These are phyloP conservation scores for Dendrolimus punctatus DNA, from an alignment of 1,140 invertebrate species.

Conservation along the genomic window DNA sequence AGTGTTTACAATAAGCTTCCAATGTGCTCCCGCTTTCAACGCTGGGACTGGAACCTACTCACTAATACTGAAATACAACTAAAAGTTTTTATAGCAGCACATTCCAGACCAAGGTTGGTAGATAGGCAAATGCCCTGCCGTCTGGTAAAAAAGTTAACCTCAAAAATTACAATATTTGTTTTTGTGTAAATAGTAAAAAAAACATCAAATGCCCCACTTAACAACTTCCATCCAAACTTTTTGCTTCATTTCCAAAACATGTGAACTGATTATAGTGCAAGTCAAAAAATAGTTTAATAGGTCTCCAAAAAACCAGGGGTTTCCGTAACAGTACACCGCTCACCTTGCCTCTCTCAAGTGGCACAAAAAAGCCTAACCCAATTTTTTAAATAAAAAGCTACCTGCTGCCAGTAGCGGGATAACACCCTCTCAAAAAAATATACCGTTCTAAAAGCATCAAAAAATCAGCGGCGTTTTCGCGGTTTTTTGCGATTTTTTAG, in stretches of 20 bases:
- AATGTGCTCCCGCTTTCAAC: no score
- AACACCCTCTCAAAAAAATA: constrained; percentile 26
- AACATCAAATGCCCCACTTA: constrained; percentile 2
- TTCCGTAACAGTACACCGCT: constrained; percentile 63
- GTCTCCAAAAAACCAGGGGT: constrained; percentile 48
- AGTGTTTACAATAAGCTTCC: no score
- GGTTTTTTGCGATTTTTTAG: constrained; percentile 22
- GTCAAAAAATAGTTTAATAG: constrained; percentile 51
- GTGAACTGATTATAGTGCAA: constrained; percentile 44
- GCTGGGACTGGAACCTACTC: no score
- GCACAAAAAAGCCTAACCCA: constrained; percentile 59
- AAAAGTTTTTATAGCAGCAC: no score
- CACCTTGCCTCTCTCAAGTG: constrained; percentile 55
- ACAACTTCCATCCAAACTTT: constrained; percentile 2
- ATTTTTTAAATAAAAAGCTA: constrained; percentile 55
- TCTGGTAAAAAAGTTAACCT: no score
- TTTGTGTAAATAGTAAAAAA: constrained; percentile 1
- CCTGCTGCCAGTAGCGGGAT: constrained; percentile 53
- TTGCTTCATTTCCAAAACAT: constrained; percentile 31
- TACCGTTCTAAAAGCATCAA: constrained; percentile 7
- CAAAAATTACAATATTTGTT: not conserved
- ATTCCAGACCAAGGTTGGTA: no score
- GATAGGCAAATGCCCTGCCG: no score
- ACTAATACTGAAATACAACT: no score
- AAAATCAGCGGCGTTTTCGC: constrained; percentile 43